These are phyloP conservation scores for Illadopsis cleaveri DNA, from an alignment of 2,113 vertebrate species.

Conservation along the genomic window DNA sequence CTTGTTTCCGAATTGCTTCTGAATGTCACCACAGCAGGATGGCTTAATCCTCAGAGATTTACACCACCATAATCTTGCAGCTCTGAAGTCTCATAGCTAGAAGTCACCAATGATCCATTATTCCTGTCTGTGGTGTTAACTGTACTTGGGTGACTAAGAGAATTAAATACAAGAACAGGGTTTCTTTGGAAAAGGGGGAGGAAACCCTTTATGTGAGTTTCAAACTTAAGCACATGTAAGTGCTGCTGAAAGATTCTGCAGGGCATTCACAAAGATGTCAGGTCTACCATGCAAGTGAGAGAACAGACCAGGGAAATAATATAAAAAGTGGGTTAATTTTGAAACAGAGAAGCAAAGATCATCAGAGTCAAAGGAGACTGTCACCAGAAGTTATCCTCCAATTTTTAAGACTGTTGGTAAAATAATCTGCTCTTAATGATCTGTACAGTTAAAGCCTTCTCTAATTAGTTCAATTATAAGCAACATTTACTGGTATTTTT, in stretches of 20 bases:
- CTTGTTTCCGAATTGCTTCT: background rate
- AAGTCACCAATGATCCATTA: background rate
- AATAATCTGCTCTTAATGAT: background rate
- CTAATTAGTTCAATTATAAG: constrained; percentile 33
- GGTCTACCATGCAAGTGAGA: background rate
- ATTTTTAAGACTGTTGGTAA: background rate
- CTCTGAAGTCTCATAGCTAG: background rate
- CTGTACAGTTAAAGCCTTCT: background rate
- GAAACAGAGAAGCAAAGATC: background rate
- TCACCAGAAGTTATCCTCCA: background rate
- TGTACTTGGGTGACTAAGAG: background rate
- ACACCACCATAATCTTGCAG: background rate
- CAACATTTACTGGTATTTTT: background rate
- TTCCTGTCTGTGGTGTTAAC: background rate
- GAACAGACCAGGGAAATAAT: background rate
- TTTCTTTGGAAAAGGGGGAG: background rate
- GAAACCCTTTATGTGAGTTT: background rate
- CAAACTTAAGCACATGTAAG: background rate
- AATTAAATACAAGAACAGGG: background rate
- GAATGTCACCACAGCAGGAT: background rate
- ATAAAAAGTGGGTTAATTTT: background rate
- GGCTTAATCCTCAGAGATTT: constrained; percentile 11
- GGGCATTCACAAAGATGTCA: background rate
- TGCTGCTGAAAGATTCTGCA: background rate
- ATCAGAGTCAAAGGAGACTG: background rate